A percentile compares a stretch with the other conserved stretches of the same genome.
These are phyloP conservation scores for Troglohyphantes excavatus DNA, from an alignment of 2,888 invertebrate genomes.

Conservation along the genomic window DNA sequence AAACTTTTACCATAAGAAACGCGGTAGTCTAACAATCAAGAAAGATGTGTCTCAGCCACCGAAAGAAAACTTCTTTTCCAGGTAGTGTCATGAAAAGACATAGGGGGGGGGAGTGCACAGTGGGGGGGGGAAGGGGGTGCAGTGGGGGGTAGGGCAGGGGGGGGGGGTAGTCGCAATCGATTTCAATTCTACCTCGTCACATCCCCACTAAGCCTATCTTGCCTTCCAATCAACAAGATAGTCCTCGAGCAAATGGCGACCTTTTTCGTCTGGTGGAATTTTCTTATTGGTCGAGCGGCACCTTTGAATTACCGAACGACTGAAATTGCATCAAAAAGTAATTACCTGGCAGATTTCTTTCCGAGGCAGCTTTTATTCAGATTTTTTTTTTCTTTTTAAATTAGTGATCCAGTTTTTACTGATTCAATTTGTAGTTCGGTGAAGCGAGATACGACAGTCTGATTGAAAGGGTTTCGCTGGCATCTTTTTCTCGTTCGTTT, in stretches of 20 bases:
- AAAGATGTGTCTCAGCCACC: too few relatives aligned
- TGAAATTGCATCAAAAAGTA: constrained; percentile 73
- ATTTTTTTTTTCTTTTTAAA: constrained; percentile 49
- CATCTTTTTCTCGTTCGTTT: not conserved
- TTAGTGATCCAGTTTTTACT: constrained; percentile 52
- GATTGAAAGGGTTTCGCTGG: constrained; percentile 20
- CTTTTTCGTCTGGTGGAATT: constrained; percentile 5
- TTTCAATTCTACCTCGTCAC: constrained; percentile 41
- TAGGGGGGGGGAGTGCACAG: not conserved
- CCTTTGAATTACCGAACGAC: constrained; percentile 60
- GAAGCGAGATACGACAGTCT: constrained; percentile 13
- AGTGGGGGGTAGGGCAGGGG: not conserved
- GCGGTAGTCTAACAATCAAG: too few relatives aligned
- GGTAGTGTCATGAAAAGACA: not conserved
- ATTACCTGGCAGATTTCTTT: constrained; percentile 69
- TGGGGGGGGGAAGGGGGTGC: not conserved
- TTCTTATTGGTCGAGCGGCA: constrained; percentile 29
- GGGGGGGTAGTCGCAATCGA: not conserved
- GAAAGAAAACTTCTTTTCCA: too few relatives aligned
- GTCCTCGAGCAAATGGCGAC: constrained; percentile 36
- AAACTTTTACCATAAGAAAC: too few relatives aligned
- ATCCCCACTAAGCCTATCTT: constrained; percentile 34
- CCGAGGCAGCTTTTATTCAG: constrained; percentile 48
- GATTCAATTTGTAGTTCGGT: constrained; percentile 52
- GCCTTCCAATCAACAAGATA: constrained; percentile 27